These are phyloP conservation scores for Lagocephalus sceleratus DNA, from an alignment of 2,797 vertebrate genomes.

Conservation along the genomic window DNA sequence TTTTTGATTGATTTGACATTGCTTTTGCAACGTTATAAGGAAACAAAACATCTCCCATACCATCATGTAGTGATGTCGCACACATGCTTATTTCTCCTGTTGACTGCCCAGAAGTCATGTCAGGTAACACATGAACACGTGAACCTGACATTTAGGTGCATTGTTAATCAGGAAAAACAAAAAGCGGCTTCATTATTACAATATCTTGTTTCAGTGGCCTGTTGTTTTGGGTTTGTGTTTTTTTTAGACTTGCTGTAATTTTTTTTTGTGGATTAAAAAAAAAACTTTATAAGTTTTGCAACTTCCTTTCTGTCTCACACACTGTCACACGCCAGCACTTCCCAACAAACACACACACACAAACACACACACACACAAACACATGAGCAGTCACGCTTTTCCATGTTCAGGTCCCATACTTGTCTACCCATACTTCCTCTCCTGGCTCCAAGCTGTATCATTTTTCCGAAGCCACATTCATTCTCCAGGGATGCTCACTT, in stretches of 20 bases:
- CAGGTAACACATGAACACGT: no score
- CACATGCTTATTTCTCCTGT: no score
- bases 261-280: slow-evolving; percentile 16
- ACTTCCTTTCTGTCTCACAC: slow-evolving; percentile 6
- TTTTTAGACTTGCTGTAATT: background rate
- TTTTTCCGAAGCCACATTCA: slow-evolving; percentile 80
- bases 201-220: no score
- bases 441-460: slow-evolving; percentile 77
- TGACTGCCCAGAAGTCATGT: no score
- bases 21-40: no score
- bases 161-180: no score
- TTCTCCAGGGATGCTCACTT: slow-evolving; percentile 75
- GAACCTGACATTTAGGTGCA: no score
- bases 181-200: no score
- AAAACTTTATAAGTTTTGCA: slow-evolving; percentile 4
- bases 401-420: slow-evolving; percentile 73
- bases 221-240: no score
- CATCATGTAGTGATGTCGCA: no score
- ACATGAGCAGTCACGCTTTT: slow-evolving; percentile 62
- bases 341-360: slow-evolving; percentile 10
- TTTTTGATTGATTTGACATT: no score
- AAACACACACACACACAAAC: background rate
- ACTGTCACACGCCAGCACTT: slow-evolving; percentile 4
- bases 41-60: no score
- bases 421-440: slow-evolving; percentile 68